A percentile compares a stretch with the other conserved stretches of the same genome.
Evolutionary conservation across 1,140 invertebrate species (phyloP).

Genomic region (Chironomus striatipennis): DNA sequence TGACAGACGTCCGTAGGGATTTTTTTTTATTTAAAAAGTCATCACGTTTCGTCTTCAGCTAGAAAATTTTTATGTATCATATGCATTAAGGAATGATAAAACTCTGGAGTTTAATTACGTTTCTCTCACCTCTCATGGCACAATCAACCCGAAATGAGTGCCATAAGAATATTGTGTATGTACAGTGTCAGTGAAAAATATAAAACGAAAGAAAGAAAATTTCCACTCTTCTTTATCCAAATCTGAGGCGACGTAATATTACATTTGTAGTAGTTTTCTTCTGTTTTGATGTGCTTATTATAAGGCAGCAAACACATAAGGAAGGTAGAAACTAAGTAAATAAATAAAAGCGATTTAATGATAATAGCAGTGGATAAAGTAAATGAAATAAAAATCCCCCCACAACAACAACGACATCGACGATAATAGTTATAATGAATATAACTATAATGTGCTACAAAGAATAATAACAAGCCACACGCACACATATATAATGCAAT

Average conservation of each 20-base stretch:
- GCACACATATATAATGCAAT: neutral
- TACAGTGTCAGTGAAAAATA: neutral
- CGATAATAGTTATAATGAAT: conserved; percentile 2
- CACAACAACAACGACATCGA: neutral
- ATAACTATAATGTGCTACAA: neutral
- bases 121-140: neutral
- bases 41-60: too few relatives aligned
- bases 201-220: too few relatives aligned
- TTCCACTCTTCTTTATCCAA: neutral
- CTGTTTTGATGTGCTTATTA: neutral
- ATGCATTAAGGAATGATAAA: too few relatives aligned
- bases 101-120: neutral
- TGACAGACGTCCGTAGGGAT: neutral
- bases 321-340: neutral
- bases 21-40: neutral
- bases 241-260: neutral
- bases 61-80: too few relatives aligned
- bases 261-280: neutral
- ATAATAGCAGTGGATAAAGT: conserved; percentile 10
- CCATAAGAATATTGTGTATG: neutral
- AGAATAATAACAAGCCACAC: neutral
- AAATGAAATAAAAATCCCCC: conserved; percentile 14
- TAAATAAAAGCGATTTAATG: conserved; percentile 21
- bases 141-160: neutral
- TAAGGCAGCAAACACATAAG: too few relatives aligned